phyloP scores from a whole-genome alignment of 2,113 vertebrate genomes.

The Willisornis vidua region DNA sequence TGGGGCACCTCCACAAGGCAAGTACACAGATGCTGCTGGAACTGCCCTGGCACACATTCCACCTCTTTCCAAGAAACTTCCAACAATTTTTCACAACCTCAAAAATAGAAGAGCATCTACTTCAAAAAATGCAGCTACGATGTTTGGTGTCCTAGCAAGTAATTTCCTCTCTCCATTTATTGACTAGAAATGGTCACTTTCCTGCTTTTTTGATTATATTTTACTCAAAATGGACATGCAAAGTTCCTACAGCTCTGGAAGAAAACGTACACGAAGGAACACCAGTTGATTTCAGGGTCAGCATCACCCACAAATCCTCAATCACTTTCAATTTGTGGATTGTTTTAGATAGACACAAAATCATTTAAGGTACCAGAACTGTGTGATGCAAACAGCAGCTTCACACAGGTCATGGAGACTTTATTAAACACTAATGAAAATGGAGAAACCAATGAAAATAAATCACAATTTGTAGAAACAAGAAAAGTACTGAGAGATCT shows the following conservation, averaged over 20 bases:
- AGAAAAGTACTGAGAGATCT: neutral
- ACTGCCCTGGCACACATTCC: neutral
- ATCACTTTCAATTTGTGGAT: neutral
- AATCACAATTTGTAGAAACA: neutral
- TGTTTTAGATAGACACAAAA: neutral
- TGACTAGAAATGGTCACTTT: neutral
- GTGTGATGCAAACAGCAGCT: neutral
- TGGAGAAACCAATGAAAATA: neutral
- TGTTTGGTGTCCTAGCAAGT: neutral
- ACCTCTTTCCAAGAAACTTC: neutral
- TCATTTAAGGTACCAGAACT: neutral
- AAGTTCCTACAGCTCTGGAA: neutral
- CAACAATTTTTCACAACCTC: neutral
- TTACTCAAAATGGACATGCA: neutral
- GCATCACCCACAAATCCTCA: neutral
- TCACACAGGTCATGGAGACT: neutral
- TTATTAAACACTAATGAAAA: neutral
- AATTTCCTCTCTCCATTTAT: neutral
- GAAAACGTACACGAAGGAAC: neutral
- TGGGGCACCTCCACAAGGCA: neutral
- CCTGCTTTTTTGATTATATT: neutral
- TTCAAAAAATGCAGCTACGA: neutral
- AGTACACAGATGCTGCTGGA: rapidly evolving
- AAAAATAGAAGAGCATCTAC: neutral
- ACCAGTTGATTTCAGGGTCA: neutral